These are phyloP conservation scores for Rhadinocentrus ornatus DNA, from an alignment of 2,797 vertebrate genomes.

Conservation along the genomic window DNA sequence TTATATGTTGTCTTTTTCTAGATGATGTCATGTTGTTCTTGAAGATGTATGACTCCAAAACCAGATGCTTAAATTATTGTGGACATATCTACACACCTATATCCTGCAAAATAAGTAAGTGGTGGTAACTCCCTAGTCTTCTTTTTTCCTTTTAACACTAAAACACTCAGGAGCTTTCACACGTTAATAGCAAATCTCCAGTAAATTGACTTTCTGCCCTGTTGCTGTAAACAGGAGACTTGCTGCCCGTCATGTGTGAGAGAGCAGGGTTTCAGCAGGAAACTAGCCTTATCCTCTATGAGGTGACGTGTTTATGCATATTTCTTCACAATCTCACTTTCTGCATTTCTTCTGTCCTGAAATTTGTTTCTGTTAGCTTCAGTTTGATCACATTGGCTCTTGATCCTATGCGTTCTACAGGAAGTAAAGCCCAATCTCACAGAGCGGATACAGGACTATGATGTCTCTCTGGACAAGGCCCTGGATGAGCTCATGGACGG, in stretches of 20 bases:
- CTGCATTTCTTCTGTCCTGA: not conserved
- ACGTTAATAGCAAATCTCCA: not conserved
- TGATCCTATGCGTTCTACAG: slow-evolving; percentile 73
- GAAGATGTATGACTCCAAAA: slow-evolving; percentile 99
- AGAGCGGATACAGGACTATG: slow-evolving; percentile 99
- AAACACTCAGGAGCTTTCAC: not conserved
- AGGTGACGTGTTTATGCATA: slow-evolving; percentile 82
- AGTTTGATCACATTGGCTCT: slow-evolving; percentile 12
- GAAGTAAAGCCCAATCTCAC: slow-evolving; percentile 99
- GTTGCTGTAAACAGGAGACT: slow-evolving; percentile 87
- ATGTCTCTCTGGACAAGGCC: slow-evolving; percentile 99
- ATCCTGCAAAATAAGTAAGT: slow-evolving; percentile 99
- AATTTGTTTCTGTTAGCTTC: not conserved
- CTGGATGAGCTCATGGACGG: slow-evolving; percentile 99
- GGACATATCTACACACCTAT: slow-evolving; percentile 99
- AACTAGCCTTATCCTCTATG: slow-evolving; percentile 99
- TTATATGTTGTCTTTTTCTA: slow-evolving; percentile 49
- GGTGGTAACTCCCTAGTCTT: not conserved
- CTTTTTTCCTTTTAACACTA: not conserved
- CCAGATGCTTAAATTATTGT: slow-evolving; percentile 99
- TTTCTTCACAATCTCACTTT: slow-evolving; percentile 17
- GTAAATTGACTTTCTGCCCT: slow-evolving; percentile 1
- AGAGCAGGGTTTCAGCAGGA: slow-evolving; percentile 99
- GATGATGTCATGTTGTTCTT: slow-evolving; percentile 99
- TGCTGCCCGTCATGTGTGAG: slow-evolving; percentile 99